These are phyloP conservation scores for Danaus plexippus DNA, from an alignment of 1,140 invertebrate genomes.

Conservation along the genomic window DNA sequence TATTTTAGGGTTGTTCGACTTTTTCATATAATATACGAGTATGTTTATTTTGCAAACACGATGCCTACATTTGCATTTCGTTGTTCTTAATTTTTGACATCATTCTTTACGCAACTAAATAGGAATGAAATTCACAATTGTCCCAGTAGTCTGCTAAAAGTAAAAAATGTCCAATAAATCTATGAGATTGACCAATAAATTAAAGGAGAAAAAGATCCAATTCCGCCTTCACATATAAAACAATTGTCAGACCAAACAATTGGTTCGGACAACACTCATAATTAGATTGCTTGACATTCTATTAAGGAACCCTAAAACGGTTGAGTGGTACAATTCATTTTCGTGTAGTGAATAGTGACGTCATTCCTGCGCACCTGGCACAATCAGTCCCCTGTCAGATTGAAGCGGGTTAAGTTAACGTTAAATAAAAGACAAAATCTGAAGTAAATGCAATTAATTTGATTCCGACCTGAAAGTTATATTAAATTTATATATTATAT, in stretches of 20 bases:
- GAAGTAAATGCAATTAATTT: conserved; percentile 8
- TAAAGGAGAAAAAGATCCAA: no score
- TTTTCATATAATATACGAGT: background rate
- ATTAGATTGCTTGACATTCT: conserved; percentile 17
- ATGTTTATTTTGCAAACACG: background rate
- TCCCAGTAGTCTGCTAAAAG: no score
- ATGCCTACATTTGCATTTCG: background rate
- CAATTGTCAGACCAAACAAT: background rate
- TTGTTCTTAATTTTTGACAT: no score
- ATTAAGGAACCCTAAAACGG: conserved; percentile 25
- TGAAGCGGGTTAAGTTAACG: conserved; percentile 31
- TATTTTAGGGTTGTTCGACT: background rate
- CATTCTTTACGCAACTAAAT: no score
- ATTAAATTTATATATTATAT: no score
- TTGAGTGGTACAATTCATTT: conserved; percentile 28
- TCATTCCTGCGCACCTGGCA: conserved; percentile 30
- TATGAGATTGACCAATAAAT: no score
- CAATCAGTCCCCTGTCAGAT: conserved; percentile 36
- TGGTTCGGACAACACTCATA: conserved; percentile 13
- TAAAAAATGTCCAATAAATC: no score
- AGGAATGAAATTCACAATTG: no score
- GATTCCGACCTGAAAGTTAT: no score
- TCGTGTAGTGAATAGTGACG: conserved; percentile 26
- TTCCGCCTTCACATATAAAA: no score
- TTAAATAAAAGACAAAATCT: conserved; percentile 18